Conservation (phyloP, 2,888 invertebrate species). For the Nomada hirtipes region DNA sequence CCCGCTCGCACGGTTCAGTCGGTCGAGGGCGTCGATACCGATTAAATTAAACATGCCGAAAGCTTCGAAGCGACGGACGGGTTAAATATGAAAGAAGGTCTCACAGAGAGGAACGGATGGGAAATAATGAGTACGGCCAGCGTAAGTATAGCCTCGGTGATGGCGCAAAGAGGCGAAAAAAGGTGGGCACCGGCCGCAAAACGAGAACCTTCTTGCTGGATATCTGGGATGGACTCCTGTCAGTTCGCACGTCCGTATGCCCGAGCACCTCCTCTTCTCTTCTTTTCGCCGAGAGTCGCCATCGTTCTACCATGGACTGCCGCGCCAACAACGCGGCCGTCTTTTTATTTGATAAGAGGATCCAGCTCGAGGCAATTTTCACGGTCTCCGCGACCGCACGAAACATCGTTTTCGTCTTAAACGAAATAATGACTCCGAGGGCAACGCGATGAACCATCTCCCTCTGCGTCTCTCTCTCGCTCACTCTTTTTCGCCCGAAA, state of each 20-base stretch:
- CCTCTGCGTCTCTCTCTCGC: constrained; percentile 1
- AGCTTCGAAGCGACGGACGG: constrained; percentile 71
- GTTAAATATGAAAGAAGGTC: constrained; percentile 76
- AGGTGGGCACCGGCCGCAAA: constrained; percentile 72
- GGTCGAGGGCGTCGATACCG: constrained; percentile 81
- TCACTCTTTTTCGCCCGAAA: constrained; percentile 21
- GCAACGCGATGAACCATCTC: constrained; percentile 56
- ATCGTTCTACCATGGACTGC: constrained; percentile 48
- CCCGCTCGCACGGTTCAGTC: constrained; percentile 70
- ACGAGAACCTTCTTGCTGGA: constrained; percentile 76
- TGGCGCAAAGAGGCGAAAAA: constrained; percentile 79
- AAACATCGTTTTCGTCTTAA: constrained; percentile 72
- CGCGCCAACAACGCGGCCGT: constrained; percentile 58
- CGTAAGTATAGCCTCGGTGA: constrained; percentile 80
- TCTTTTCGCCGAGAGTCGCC: constrained; percentile 55
- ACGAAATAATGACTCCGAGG: constrained; percentile 70
- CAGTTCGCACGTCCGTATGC: constrained; percentile 79
- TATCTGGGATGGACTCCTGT: constrained; percentile 77
- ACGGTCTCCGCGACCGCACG: constrained; percentile 68
- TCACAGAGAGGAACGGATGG: constrained; percentile 72
- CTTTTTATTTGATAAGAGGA: constrained; percentile 75
- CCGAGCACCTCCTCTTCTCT: constrained; percentile 67
- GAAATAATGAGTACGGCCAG: constrained; percentile 79
- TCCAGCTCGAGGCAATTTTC: constrained; percentile 71
- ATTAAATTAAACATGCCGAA: constrained; percentile 80